A percentile compares a stretch with the other conserved stretches of the same genome.
These are phyloP conservation scores for Capromys pilorides DNA, from an alignment of 2,797 vertebrate genomes.

Conservation along the genomic window DNA sequence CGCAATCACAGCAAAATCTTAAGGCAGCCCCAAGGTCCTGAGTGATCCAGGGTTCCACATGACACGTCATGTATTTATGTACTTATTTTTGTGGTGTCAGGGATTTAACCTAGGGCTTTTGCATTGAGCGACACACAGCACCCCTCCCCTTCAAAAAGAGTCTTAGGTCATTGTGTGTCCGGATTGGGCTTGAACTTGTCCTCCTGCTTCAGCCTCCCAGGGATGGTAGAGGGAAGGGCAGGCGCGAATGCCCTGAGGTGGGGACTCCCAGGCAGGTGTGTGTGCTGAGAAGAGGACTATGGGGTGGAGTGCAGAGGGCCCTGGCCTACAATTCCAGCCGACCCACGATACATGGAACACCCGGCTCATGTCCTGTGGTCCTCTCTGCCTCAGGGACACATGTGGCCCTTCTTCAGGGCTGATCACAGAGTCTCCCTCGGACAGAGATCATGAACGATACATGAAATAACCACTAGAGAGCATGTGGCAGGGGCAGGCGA, in stretches of 20 bases:
- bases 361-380: background rate
- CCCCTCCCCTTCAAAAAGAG: background rate
- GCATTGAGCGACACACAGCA: background rate
- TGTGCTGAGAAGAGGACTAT: background rate
- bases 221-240: background rate
- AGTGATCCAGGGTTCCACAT: background rate
- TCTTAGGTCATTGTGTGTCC: background rate
- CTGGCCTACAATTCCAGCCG: background rate
- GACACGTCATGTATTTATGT: background rate
- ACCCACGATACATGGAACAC: accelerated
- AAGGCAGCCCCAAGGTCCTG: background rate
- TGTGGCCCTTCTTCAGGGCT: background rate
- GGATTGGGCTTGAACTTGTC: background rate
- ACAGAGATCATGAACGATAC: background rate
- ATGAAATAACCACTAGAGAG: background rate
- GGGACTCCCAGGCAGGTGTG: background rate
- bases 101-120: background rate
- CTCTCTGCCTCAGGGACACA: too few species aligned
- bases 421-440: background rate
- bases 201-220: background rate
- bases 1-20: background rate
- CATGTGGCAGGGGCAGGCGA: accelerated
- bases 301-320: background rate
- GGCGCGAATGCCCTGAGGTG: accelerated
- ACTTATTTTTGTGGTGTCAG: background rate